These are phyloP conservation scores for Trematomus bernacchii DNA, from an alignment of 2,797 vertebrate genomes.

Conservation along the genomic window DNA sequence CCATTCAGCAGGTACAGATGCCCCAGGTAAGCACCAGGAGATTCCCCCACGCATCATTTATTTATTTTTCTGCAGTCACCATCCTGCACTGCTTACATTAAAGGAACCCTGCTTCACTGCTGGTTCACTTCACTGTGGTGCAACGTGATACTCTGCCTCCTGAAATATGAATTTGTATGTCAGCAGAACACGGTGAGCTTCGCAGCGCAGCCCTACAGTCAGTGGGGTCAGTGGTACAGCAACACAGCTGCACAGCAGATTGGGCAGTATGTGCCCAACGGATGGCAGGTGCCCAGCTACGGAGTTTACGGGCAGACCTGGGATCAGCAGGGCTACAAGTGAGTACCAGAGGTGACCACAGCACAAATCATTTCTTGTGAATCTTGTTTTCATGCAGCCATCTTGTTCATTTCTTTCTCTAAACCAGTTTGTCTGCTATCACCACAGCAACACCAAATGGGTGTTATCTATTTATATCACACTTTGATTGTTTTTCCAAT, in stretches of 20 bases:
- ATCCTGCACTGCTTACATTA: rapidly evolving
- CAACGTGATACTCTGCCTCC: constrained; percentile 28
- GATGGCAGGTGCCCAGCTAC: constrained; percentile 96
- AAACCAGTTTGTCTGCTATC: neutral
- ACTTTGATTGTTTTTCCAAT: neutral
- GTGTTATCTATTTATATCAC: too few relatives aligned
- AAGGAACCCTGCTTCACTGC: neutral
- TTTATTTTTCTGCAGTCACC: too few relatives aligned
- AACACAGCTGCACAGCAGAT: constrained; percentile 90
- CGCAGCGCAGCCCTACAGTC: constrained; percentile 92
- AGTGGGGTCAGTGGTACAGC: constrained; percentile 97
- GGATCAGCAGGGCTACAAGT: constrained; percentile 98
- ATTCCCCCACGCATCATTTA: too few relatives aligned
- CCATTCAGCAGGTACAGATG: constrained; percentile 92
- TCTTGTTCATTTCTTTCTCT: neutral
- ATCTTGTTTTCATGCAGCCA: neutral
- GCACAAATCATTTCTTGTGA: neutral
- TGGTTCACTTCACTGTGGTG: neutral
- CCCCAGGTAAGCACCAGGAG: constrained; percentile 77
- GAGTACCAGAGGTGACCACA: constrained; percentile 70
- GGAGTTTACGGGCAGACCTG: constrained; percentile 95
- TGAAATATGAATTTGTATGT: constrained; percentile 41
- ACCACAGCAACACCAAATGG: neutral
- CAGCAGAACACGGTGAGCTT: constrained; percentile 94
- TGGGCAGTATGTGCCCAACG: constrained; percentile 95